Evolutionary conservation across 1,140 invertebrate species (phyloP).

Genomic region (Eciton burchellii): DNA sequence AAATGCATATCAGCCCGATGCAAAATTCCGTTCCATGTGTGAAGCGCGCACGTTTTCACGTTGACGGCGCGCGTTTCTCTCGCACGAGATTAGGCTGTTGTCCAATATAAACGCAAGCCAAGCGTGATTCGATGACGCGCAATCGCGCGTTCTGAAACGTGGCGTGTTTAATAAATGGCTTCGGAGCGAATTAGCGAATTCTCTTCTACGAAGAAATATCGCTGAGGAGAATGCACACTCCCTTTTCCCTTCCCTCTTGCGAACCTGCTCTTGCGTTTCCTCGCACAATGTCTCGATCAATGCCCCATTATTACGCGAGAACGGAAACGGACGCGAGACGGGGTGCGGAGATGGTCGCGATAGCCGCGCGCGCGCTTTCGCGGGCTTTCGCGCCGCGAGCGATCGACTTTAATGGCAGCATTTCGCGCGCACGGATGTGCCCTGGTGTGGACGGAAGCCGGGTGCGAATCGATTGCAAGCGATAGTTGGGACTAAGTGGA

Average conservation of each 20-base stretch:
- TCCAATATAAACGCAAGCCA: constrained; percentile 38
- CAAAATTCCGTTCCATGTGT: constrained; percentile 44
- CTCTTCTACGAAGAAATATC: no score
- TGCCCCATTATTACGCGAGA: not conserved
- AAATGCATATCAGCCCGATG: constrained; percentile 44
- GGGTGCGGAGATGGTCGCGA: not conserved
- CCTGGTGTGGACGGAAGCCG: constrained; percentile 24
- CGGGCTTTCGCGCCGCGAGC: constrained; percentile 3
- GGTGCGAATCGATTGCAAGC: constrained; percentile 58
- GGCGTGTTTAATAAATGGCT: constrained; percentile 14
- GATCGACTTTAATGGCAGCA: constrained; percentile 24
- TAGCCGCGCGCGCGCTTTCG: no score
- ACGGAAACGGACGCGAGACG: not conserved
- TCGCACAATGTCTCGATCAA: not conserved
- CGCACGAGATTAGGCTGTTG: constrained; percentile 12
- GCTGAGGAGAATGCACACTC: no score
- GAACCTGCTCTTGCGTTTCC: not conserved
- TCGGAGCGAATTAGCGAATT: no score
- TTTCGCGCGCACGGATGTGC: constrained; percentile 23
- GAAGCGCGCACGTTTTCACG: constrained; percentile 45
- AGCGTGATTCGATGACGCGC: constrained; percentile 17
- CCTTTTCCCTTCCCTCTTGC: no score
- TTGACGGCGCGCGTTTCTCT: constrained; percentile 53
- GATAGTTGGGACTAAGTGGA: constrained; percentile 64
- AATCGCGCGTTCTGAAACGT: no score